Evolutionary conservation across 2,113 vertebrate genomes (phyloP), one percentile per base, ranked within the genome.

Genomic region (Telmatochromis brichardi): DNA sequence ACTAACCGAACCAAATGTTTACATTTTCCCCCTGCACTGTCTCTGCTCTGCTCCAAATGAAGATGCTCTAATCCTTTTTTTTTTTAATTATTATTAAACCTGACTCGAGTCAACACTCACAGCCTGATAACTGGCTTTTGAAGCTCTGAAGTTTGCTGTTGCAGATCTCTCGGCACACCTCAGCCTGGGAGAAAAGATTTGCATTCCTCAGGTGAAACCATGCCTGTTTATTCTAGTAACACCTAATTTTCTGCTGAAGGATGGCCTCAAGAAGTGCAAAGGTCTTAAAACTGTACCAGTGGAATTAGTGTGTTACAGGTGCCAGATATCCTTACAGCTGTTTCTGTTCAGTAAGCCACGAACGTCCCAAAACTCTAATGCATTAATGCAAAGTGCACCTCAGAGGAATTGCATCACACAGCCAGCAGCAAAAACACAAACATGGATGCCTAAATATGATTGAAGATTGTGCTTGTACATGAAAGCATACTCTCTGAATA

Each of bases 51-150:
- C 58, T 63, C 9, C 3, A 55, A 80, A 89, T 57, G 9, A 79
- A 81, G 17, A 10, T n/a, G n/a, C 81, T 63, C 58, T 90, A 92
- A 93, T 93, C 92, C 90, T 42, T 85, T 83, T 42, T 85, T 83
- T 80, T 81, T 76, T 88, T 84, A 23, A 23, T 23, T 23, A 23
- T 84, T 63, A 33, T 51, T 88, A 90, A 91, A 84, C 60, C 26
- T 0, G 12, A 89, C 68, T 28, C 7, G 3, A 42, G 4, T 40
- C 19, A 35, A 68, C 63, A 68, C 40, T 81, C 45, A 3, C 23
- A 21, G 73, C 80, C 83, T 86, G 83, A 88, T 88, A 86, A 90
- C 76, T 45, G 57, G 63, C 60, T 81, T 83, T 71, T 21, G 4
- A 81, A 45, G 53, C 54, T 9, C 40, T 68, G 31, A 82, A 83